Conservation (phyloP, 2,113 vertebrate genomes). For the Myrmecobius fasciatus region DNA sequence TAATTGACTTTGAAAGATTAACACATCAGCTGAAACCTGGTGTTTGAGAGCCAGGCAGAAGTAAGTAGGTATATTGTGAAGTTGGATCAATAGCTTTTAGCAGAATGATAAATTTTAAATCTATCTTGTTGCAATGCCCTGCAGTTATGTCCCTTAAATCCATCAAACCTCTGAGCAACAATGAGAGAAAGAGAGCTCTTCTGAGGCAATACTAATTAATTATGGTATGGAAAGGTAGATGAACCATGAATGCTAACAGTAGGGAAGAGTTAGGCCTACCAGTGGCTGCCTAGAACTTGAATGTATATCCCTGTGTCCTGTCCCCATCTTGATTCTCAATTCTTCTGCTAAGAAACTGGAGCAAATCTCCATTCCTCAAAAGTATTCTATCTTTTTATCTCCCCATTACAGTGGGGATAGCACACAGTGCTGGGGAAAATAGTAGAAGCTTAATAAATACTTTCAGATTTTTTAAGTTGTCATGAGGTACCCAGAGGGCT, state of each 20-base stretch:
- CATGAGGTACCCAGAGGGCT: too few relatives aligned
- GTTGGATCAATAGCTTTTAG: constrained; percentile 75
- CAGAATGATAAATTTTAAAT: constrained; percentile 68
- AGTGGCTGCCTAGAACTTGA: background rate
- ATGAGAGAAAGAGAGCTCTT: background rate
- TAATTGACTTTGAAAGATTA: constrained; percentile 42
- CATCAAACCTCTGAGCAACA: background rate
- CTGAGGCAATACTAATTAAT: background rate
- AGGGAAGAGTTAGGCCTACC: background rate
- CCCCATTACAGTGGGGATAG: too few relatives aligned
- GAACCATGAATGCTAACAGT: background rate
- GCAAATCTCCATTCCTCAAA: background rate
- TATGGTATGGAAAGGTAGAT: background rate
- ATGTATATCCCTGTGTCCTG: rapidly evolving
- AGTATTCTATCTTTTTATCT: background rate
- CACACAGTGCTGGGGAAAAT: background rate
- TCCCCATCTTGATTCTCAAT: background rate
- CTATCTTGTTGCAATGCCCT: background rate
- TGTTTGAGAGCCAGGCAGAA: background rate
- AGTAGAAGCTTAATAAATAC: background rate
- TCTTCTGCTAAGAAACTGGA: background rate
- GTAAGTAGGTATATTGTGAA: constrained; percentile 47
- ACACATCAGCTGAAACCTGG: background rate
- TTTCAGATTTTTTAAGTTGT: too few relatives aligned
- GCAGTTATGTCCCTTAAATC: background rate